phyloP scores from a whole-genome alignment of 2,113 vertebrate species.

The Heterocephalus glaber region DNA sequence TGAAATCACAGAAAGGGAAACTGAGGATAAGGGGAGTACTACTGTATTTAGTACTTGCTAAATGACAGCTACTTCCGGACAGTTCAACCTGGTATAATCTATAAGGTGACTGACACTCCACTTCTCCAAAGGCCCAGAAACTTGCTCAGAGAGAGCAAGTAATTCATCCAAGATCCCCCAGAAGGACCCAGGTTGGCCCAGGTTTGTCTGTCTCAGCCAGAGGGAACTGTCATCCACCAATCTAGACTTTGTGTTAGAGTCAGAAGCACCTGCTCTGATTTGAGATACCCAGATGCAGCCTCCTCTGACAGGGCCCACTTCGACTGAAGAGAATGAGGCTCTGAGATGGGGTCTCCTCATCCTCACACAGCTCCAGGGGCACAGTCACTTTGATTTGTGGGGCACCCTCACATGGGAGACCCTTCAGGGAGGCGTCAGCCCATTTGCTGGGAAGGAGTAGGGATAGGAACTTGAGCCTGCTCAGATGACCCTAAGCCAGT shows the following conservation, averaged over 20 bases:
- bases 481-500: background rate
- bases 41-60: background rate
- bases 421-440: background rate
- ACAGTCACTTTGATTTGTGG: too few species aligned
- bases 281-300: accelerated
- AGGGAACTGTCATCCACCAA: too few species aligned
- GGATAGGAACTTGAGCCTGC: background rate
- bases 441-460: background rate
- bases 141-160: background rate
- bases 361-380: background rate
- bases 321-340: background rate
- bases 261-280: background rate
- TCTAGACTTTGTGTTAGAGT: background rate
- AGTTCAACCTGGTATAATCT: too few species aligned
- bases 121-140: background rate
- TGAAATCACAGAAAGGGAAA: background rate
- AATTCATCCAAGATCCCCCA: background rate
- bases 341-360: background rate
- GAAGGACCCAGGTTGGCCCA: background rate
- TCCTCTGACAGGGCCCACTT: background rate
- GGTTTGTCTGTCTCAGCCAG: background rate
- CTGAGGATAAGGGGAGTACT: background rate
- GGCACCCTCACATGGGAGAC: background rate
- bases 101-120: background rate
- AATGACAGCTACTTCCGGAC: background rate